Conservation (phyloP, 2,888 invertebrate genomes). For the Augiades crinisus region DNA sequence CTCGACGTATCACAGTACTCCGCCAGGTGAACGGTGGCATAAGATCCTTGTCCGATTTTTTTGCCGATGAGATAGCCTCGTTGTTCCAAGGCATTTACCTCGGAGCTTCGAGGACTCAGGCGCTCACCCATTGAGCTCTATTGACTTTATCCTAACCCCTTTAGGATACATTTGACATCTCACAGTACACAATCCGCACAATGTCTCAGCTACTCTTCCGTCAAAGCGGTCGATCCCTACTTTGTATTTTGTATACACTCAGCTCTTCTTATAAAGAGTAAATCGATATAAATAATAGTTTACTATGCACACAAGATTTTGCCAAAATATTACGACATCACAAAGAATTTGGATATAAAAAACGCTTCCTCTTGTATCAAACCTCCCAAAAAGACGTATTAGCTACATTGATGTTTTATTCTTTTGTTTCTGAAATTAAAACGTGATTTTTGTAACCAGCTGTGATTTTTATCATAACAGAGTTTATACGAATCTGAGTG, state of each 20-base stretch:
- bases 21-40: slow-evolving; percentile 94
- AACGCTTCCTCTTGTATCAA: slow-evolving; percentile 74
- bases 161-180: slow-evolving; percentile 81
- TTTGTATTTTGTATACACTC: slow-evolving; percentile 58
- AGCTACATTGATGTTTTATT: slow-evolving; percentile 72
- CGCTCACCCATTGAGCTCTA: slow-evolving; percentile 86
- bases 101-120: slow-evolving; percentile 89
- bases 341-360: slow-evolving; percentile 81
- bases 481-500: too few relatives aligned
- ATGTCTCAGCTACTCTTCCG: slow-evolving; percentile 65
- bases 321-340: slow-evolving; percentile 77
- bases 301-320: slow-evolving; percentile 72
- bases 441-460: slow-evolving; percentile 43
- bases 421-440: slow-evolving; percentile 77
- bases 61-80: slow-evolving; percentile 91
- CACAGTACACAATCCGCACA: slow-evolving; percentile 68
- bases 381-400: slow-evolving; percentile 76
- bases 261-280: slow-evolving; percentile 71
- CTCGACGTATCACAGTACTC: slow-evolving; percentile 88
- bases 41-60: slow-evolving; percentile 95
- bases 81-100: slow-evolving; percentile 91
- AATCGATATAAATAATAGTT: slow-evolving; percentile 51
- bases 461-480: too few relatives aligned
- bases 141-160: slow-evolving; percentile 78
- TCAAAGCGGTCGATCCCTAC: slow-evolving; percentile 62